Base-by-base conservation (phyloP, 2,113 vertebrate genomes). In the Drymodes brunneopygia region DNA sequence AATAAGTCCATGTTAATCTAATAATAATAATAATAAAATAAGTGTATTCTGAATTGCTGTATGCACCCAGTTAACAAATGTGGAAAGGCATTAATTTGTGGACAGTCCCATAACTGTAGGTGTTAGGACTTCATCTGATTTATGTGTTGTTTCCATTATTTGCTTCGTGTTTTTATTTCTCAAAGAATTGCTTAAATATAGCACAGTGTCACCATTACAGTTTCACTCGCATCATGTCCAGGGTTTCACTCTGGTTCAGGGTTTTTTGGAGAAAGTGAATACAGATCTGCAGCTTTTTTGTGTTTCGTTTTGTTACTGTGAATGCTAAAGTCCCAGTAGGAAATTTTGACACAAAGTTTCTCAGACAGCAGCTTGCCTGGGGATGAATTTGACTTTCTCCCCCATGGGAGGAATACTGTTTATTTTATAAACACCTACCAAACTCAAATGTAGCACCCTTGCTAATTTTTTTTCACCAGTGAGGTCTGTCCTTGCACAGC, bases 361-460 rank as follows among this genome's bases (percentile, higher is more conserved):
- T 79, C 53, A 56, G 92, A 53, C 92, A 96, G 94, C 67, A 88
- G 85, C 50, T 91, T 94, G 88, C 92, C 81, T 73, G 69, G 74
- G 88, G 77, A 88, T 91, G 51, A 79, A 91, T 75, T 91, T 71
- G 85, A 92, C 57, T 77, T 88, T 91, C 57, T 95, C 21, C 51
- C 65, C 82, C 79, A 51, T 87, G 95, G 84, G 95, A 95, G 58
- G 71, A 53, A 69, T 62, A 47, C 91, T 74, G 71, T 87, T 96
- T 95, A 51, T 94, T 92, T 94, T 93, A 95, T 94, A 97, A 97
- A 97, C 89, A 94, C 70, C 77, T 90, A 90, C 69, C 75, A 72
- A 81, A 91, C 86, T 88, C 70, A 88, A 81, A 89, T 89, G 90
- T 88, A 84, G 72, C 2, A 7, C 82, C 74, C 79, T 94, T 72